Base-by-base conservation (phyloP, 2,113 vertebrate species). In the Oryzias melastigma region DNA sequence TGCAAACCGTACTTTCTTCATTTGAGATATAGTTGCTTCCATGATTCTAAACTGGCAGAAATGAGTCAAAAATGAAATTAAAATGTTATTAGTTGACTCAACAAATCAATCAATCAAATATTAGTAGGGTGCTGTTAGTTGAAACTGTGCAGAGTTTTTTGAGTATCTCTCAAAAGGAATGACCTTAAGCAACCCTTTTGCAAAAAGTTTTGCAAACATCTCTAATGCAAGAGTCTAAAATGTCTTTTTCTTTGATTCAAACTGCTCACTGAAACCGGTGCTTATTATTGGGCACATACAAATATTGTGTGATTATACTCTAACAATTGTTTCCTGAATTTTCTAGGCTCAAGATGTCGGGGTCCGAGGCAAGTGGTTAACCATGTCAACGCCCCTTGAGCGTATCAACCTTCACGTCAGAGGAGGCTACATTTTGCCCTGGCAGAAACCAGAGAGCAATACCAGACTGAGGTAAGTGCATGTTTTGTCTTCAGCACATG, bases 341-440 rank as follows among this genome's bases (percentile, higher is more conserved):
- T 5, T 27, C 66, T 48, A 90, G 88, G 77, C 70, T 6, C 60
- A 22, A 68, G 0, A 71, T 6, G 2, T 89, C 35, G 78, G 50
- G 5, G 51, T 61, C 43, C 51, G 25, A 0, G 17, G 59, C 25
- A 2, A 52, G 29, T 52, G 10, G 56, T 0, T 82, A 1, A 4
- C 0, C 0, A 77, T 90, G 82, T 16, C 19, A 12, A 54, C 86
- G 42, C 88, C 88, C 1, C 2, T 88, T 52, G 43, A 82, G 1
- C 76, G 83, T 1, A 88, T 86, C 29, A 90, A 88, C 73, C 82
- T 90, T 52, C 86, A 90, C 22, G 42, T 90, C 65, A 80, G 88
- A 66, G 88, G 88, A 51, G 88, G 86, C 17, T 81, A 82, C 40
- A 85, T 90, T 47, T 1, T 90, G 41, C 88, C 88, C 14, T 84